Percentiles rank a stretch among this genome's conserved stretches.
These are phyloP conservation scores for Orthosia cruda DNA, from an alignment of 2,888 invertebrate species.

Conservation along the genomic window DNA sequence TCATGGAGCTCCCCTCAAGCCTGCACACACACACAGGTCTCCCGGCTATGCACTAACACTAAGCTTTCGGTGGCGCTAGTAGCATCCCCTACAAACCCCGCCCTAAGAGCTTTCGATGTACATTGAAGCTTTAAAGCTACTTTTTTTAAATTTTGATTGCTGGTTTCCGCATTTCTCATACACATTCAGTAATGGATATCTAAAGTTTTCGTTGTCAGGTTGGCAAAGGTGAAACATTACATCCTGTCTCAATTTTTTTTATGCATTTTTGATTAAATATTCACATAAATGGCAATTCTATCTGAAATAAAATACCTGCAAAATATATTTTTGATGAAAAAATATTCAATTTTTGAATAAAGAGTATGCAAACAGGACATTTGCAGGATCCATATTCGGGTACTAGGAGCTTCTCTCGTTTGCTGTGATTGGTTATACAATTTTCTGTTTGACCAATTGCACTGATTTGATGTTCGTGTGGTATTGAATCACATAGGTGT, in stretches of 20 bases:
- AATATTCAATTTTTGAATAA: neutral
- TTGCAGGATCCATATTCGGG: neutral
- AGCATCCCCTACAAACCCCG: constrained; percentile 7
- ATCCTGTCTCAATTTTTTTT: neutral
- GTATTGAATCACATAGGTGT: neutral
- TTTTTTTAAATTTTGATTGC: neutral
- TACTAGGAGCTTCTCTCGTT: neutral
- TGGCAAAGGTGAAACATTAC: neutral
- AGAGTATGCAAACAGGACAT: neutral
- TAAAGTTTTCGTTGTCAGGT: neutral
- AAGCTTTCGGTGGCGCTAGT: neutral
- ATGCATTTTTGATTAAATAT: too few species aligned
- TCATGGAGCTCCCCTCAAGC: neutral
- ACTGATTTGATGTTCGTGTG: constrained; percentile 1
- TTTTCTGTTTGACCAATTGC: constrained; percentile 20
- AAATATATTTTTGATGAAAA: neutral
- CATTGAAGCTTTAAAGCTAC: constrained; percentile 12
- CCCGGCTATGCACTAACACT: constrained; percentile 34
- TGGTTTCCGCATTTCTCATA: neutral
- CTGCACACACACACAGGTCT: constrained; percentile 33
- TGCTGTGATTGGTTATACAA: constrained; percentile 21
- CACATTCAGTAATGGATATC: constrained; percentile 18
- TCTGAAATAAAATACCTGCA: neutral
- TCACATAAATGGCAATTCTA: neutral
- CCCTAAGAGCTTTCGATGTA: constrained; percentile 32